Conservation (phyloP, 2,797 vertebrate species). For the Perodicticus potto region DNA sequence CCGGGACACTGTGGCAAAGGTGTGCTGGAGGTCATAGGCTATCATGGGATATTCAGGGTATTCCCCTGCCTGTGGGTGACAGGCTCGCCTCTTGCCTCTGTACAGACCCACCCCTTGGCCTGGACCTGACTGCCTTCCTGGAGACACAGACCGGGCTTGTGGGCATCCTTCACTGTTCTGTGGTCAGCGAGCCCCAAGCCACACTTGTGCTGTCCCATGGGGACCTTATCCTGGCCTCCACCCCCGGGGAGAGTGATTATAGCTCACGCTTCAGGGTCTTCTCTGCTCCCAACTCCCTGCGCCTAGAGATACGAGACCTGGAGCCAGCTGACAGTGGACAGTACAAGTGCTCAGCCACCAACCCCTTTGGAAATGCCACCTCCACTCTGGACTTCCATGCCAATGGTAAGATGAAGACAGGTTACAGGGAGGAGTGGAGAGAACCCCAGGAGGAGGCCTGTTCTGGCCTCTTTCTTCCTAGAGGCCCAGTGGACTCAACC, state of each 20-base stretch:
- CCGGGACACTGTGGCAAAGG: not conserved
- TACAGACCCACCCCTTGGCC: constrained; percentile 85
- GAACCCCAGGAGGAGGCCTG: not conserved
- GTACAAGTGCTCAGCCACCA: constrained; percentile 85
- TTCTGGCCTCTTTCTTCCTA: not conserved
- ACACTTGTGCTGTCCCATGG: constrained; percentile 72
- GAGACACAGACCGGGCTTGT: constrained; percentile 80
- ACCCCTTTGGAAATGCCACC: constrained; percentile 69
- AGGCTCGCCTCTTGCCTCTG: not conserved
- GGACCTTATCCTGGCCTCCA: constrained; percentile 73
- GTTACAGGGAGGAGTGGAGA: not conserved
- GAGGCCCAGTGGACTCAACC: not conserved
- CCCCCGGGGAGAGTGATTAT: not conserved
- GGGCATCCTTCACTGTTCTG: constrained; percentile 84
- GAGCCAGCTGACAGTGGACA: constrained; percentile 77
- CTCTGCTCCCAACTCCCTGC: constrained; percentile 82
- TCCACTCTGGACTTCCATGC: constrained; percentile 72
- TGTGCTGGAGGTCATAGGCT: not conserved
- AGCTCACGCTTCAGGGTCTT: constrained; percentile 65
- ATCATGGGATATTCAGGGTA: not conserved
- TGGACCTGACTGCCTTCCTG: constrained; percentile 83
- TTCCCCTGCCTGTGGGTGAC: not conserved
- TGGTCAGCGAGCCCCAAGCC: constrained; percentile 86
- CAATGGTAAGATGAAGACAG: constrained; percentile 73
- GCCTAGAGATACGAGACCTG: constrained; percentile 83